These are phyloP conservation scores for Danio choprae DNA, from an alignment of 2,797 vertebrate genomes.

Conservation along the genomic window DNA sequence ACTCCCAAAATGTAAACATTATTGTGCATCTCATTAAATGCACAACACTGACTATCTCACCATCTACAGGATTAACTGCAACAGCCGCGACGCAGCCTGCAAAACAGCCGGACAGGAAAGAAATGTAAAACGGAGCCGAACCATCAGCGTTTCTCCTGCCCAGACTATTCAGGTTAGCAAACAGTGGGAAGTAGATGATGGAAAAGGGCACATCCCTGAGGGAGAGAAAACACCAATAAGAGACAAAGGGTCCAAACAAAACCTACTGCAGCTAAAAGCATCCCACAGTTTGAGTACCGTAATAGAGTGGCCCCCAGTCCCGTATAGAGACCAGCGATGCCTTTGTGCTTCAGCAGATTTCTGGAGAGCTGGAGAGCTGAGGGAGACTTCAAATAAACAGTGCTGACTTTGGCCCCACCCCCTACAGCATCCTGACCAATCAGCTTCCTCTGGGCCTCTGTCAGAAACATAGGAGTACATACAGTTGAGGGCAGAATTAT, in stretches of 20 bases:
- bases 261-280: neutral
- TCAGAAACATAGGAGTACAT: neutral
- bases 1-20: neutral
- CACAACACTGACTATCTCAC: constrained; percentile 67
- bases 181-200: constrained; percentile 86
- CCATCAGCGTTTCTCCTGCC: constrained; percentile 74
- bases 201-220: constrained; percentile 87
- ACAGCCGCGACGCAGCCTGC: constrained; percentile 82
- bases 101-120: constrained; percentile 82
- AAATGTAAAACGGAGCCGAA: constrained; percentile 83
- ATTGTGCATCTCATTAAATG: neutral
- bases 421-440: constrained; percentile 72
- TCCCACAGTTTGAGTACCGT: constrained; percentile 45
- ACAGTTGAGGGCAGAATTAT: too few species aligned
- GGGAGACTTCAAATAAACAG: constrained; percentile 49
- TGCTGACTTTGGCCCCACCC: constrained; percentile 30
- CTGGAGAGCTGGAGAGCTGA: constrained; percentile 82
- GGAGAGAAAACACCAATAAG: neutral
- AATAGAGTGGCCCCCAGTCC: constrained; percentile 82
- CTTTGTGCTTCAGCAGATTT: constrained; percentile 80
- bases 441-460: constrained; percentile 84
- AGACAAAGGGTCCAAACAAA: constrained; percentile 6
- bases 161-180: constrained; percentile 85
- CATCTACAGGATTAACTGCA: constrained; percentile 86
- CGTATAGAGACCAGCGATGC: constrained; percentile 83